Base-by-base conservation (phyloP, 2,888 invertebrate genomes). In the Eurytoma californica region DNA sequence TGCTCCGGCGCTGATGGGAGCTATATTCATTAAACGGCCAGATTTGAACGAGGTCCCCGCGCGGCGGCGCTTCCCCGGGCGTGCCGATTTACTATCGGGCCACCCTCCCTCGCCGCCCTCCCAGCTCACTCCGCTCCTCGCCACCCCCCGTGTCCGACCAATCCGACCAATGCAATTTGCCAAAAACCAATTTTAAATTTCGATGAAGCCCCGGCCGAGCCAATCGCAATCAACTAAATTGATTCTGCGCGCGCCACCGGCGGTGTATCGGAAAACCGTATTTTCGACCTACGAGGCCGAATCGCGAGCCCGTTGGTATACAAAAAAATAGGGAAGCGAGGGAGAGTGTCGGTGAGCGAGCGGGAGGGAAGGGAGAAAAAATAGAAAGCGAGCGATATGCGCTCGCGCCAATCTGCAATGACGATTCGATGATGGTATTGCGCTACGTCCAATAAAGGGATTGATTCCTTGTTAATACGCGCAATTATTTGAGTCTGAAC, bases 151-250 rank as follows among this genome's bases (percentile, higher is more conserved):
- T 30, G 30, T 30, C 16, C 51, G 53, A 18, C 55, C 58, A 60
- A 68, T 58, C 65, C 70, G 58, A 67, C 76, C 77, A 80, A 83
- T 82, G 77, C 82, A 82, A 83, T 83, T 83, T 82, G 80, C 72
- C 80, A 82, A 83, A 83, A 83, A 82, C 83, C 82, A 82, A 83
- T 83, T 82, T 82, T 82, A 82, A 82, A 82, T 82, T 82, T 82
- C 80, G 77, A 72, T 65, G 77, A 80, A 80, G 79, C 80, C 69
- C 60, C 82, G 49, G 67, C 74, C n/a, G 47, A 74, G 80, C 80
- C 82, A 82, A 82, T 82, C 79, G 82, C 82, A 82, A 82, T 82
- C 82, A 82, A 70, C 77, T 76, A 80, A 82, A 82, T 82, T 82
- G 82, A 82, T 82, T 81, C 79, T 66, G 63, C 57, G 69, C 30